Conservation (phyloP, 53 echinoderm and acorn worm species). For the Luidia sarsii region DNA sequence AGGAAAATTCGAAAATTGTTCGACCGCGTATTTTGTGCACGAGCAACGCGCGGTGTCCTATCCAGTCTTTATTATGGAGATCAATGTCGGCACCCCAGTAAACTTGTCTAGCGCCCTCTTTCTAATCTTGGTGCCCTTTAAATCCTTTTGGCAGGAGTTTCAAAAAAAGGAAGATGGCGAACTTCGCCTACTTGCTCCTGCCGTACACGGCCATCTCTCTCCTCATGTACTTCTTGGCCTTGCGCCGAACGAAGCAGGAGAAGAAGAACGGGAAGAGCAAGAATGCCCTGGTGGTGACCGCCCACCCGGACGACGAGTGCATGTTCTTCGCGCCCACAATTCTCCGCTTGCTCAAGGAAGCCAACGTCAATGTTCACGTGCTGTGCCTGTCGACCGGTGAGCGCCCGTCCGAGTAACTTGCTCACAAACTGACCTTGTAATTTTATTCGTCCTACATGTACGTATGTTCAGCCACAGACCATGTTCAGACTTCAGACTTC, state of each 20-base stretch:
- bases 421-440: too few species aligned
- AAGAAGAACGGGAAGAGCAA: conserved; percentile 6
- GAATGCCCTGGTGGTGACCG: conserved; percentile 79
- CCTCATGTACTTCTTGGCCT: conserved; percentile 21
- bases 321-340: conserved; percentile 95
- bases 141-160: conserved; percentile 39
- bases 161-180: neutral
- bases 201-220: conserved; percentile 53
- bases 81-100: too few species aligned
- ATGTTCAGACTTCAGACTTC: too few species aligned
- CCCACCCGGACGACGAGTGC: conserved; percentile 97
- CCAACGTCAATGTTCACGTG: conserved; percentile 41
- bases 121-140: conserved; percentile 2
- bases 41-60: too few species aligned
- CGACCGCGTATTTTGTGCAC: too few species aligned
- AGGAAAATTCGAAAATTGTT: too few species aligned
- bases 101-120: too few species aligned
- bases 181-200: conserved; percentile 23
- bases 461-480: too few species aligned
- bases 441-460: too few species aligned
- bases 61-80: too few species aligned
- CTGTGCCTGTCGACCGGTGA: conserved; percentile 86
- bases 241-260: conserved; percentile 24
- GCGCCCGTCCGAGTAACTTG: too few species aligned
- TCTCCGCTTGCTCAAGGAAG: conserved; percentile 38